phyloP scores from a whole-genome alignment of 2,888 invertebrate genomes.

The Steromphala cineraria region DNA sequence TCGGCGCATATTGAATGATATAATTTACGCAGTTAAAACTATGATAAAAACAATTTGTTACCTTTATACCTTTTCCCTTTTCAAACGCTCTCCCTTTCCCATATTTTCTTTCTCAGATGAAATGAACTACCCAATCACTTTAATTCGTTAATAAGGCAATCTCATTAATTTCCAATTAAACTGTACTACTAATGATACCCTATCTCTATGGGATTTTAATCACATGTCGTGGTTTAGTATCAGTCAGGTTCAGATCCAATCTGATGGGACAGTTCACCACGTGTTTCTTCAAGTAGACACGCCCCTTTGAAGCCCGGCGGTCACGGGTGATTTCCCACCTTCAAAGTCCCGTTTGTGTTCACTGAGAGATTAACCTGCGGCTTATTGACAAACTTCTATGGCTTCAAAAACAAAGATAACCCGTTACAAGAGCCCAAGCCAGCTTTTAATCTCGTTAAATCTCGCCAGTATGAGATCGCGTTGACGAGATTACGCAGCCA shows the following conservation, averaged over 20 bases:
- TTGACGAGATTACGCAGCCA: constrained; percentile 7
- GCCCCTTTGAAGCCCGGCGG: neutral
- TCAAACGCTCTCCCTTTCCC: no score
- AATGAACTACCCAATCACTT: no score
- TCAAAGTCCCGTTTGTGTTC: neutral
- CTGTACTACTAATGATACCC: no score
- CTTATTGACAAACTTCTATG: neutral
- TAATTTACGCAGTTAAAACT: no score
- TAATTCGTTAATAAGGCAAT: no score
- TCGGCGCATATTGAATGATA: no score
- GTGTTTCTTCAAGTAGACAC: neutral
- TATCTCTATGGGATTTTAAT: no score
- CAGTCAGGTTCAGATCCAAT: no score
- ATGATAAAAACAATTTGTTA: neutral
- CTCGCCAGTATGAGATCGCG: constrained; percentile 4
- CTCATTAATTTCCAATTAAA: no score
- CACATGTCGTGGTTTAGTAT: no score
- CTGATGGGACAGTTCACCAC: neutral
- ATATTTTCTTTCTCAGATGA: no score
- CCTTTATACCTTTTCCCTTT: neutral
- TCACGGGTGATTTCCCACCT: neutral
- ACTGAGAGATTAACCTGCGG: neutral
- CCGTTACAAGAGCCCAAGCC: neutral
- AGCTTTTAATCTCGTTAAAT: constrained; percentile 12
- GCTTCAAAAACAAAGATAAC: neutral